Conservation (phyloP, 1,140 invertebrate genomes). For the Drosophila sechellia region DNA sequence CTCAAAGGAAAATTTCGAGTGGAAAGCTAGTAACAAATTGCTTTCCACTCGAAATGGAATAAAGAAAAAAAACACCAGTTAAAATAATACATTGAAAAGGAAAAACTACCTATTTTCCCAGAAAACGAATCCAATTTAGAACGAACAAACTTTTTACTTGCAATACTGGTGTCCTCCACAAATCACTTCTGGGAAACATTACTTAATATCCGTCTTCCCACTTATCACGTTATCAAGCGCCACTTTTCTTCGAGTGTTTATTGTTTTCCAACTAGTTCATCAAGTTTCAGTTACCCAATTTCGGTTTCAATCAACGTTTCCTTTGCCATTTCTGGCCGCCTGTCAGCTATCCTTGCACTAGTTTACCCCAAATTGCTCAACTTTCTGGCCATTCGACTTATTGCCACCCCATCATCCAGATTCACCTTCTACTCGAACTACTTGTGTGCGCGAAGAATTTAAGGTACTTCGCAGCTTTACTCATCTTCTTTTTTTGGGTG, state of each 20-base stretch:
- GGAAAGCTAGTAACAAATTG: no score
- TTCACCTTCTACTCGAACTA: not conserved
- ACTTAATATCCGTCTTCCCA: not conserved
- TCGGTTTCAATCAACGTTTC: conserved; percentile 7
- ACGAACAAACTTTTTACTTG: no score
- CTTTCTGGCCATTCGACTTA: conserved; percentile 12
- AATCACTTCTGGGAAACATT: no score
- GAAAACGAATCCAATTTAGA: not conserved
- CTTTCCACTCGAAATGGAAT: no score
- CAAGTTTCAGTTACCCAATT: not conserved
- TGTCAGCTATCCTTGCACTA: conserved; percentile 32
- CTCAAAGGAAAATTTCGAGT: not conserved
- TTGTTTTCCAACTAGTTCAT: not conserved
- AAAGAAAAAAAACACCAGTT: not conserved
- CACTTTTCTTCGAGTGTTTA: not conserved
- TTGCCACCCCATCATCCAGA: conserved; percentile 8
- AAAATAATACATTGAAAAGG: no score
- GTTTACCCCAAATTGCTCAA: conserved; percentile 34
- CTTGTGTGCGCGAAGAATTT: conserved; percentile 25
- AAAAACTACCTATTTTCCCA: no score
- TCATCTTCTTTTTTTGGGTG: not conserved
- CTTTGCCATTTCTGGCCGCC: conserved; percentile 3
- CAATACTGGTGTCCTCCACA: no score
- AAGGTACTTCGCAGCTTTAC: conserved; percentile 14
- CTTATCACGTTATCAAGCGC: not conserved